Base-by-base conservation (phyloP, 2,797 vertebrate species). In the Podarcis siculus region DNA sequence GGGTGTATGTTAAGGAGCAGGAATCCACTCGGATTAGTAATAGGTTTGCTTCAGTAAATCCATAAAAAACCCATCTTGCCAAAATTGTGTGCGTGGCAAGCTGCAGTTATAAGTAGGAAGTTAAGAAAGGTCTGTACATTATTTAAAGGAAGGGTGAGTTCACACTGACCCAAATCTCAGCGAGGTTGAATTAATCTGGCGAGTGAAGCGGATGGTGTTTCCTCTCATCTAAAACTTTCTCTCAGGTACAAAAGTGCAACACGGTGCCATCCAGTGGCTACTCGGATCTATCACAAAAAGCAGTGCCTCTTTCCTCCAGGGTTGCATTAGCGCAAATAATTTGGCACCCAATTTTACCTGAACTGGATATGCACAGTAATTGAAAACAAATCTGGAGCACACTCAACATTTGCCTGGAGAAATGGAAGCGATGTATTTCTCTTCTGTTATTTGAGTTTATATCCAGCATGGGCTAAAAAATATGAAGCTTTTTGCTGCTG, bases 201-300 rank as follows among this genome's bases (percentile, higher is more conserved):
- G 72, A 84, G 37, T 37, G 92, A 73, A 67, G 9, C n/a, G 73
- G 78, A 49, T 88, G 7, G n/a, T 27, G 19, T 58, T 37, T 1
- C 1, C 45, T 8, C 83, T 72, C 79, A 55, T 80, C 77, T 0
- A 78, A 87, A 77, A 2, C 19, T 32, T 13, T 92, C 85, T 94
- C 0, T 0, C 37, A 58, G 95, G 73, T 71, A 64, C 58, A 55
- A 93, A 71, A 3, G 75, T 91, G 89, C 93, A 83, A 79, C 95
- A 85, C 77, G 64, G 89, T 92, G 90, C 90, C 82, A 90, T 94
- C 92, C 92, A 90, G 83, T 90, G 92, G 90, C 71, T 94, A 91
- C 92, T 92, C 55, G 72, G 79, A 79, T 93, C 91, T 91, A 88
- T 91, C 82, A 90, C 87, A 79, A 32, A 90, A 85, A 66, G 87